Percentiles rank a stretch among this genome's conserved stretches.
Evolutionary conservation across 1,140 invertebrate genomes (phyloP).

Genomic region (Euglossa dilemma): DNA sequence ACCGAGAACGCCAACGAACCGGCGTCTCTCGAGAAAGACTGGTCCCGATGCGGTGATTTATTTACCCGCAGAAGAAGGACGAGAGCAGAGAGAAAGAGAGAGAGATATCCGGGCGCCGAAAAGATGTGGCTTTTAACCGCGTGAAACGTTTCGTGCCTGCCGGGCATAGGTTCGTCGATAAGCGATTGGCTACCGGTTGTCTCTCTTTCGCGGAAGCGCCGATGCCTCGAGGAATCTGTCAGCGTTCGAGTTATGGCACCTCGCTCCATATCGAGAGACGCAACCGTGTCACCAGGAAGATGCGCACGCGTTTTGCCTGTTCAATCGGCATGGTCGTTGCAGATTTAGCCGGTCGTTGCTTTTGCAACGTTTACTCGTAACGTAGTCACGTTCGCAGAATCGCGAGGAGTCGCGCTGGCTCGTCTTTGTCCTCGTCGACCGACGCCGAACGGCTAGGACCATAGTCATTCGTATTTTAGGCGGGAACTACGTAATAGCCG

Average conservation of each 20-base stretch:
- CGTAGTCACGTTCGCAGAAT: neutral
- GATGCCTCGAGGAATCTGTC: neutral
- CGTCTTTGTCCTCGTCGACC: neutral
- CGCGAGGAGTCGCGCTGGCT: neutral
- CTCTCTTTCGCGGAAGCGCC: neutral
- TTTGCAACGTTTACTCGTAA: constrained; percentile 32
- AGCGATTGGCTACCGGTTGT: neutral
- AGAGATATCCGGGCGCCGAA: neutral
- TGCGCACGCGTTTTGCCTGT: neutral
- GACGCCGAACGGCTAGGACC: neutral
- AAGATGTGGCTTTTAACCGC: neutral
- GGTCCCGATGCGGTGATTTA: neutral
- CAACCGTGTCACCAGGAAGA: constrained; percentile 46
- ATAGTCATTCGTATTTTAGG: neutral
- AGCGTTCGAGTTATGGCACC: neutral
- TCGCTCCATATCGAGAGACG: neutral
- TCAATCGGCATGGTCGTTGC: neutral
- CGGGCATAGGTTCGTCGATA: neutral
- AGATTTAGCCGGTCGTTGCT: constrained; percentile 25
- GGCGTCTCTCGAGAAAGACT: neutral
- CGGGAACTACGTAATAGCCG: neutral
- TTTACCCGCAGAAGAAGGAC: neutral
- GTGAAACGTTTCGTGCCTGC: constrained; percentile 19
- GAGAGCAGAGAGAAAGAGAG: no score
- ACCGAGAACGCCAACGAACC: neutral